Base-by-base conservation (phyloP, 2,888 invertebrate genomes). In the Frankliniella intonsa region DNA sequence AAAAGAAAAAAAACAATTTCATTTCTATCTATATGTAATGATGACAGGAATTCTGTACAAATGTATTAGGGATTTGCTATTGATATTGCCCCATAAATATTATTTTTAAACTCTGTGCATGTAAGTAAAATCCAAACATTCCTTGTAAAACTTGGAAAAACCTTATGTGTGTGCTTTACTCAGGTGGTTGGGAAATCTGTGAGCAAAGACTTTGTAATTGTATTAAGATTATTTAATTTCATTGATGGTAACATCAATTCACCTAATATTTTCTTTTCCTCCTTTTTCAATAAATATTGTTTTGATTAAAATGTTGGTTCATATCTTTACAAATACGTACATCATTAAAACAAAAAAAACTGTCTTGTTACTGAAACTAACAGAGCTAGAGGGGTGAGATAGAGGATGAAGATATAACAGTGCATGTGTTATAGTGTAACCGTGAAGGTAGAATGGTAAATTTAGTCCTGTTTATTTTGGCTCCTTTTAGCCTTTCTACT, bases 131-230 rank as follows among this genome's bases (percentile, higher is more conserved):
- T 76, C 69, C 22, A 76, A 55, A 76, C 69, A 76, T 76, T 76
- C 69, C 69, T 12, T 76, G 69, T 76, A 76, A 25, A 76, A 76
- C 22, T 25, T 22, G 22, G 69, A 25, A 76, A 76, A 76, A 22
- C 25, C 25, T 76, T 11, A 76, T 25, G 69, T 76, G 22, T 76
- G 69, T 76, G 69, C 69, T 76, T 76, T 76, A 76, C 69, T 76
- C 69, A 76, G 69, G 69, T 76, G 69, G 69, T 76, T 76, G 69
- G 69, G 69, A 76, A 76, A 76, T 76, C 69, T 76, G 69, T 76
- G 69, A 76, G 69, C 69, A 76, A 76, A 76, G 69, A 76, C 69
- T 76, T 76, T 76, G 69, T 76, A 76, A 76, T 76, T 76, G 25
- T 76, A 9, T 76, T 25, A 76, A 25, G 69, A 76, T 22, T 76